These are phyloP conservation scores for Nysson spinosus DNA, from an alignment of 2,888 invertebrate species.

Conservation along the genomic window DNA sequence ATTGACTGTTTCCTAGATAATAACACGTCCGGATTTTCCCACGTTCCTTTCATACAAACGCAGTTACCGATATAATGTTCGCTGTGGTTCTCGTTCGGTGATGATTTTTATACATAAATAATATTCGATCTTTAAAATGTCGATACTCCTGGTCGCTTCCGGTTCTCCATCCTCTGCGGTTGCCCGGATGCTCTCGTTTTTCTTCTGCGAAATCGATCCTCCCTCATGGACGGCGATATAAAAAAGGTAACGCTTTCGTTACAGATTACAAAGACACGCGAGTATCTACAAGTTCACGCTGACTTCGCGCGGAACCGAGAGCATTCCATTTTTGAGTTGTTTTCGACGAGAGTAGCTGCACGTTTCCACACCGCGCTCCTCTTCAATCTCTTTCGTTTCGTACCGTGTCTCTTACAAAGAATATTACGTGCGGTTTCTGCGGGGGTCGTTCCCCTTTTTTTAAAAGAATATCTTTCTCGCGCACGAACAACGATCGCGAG, in stretches of 20 bases:
- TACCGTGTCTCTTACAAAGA: neutral
- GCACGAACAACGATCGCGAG: too few relatives aligned
- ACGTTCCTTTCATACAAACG: too few relatives aligned
- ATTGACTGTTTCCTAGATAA: constrained; percentile 60
- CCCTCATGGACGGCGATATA: constrained; percentile 60
- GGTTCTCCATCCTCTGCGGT: neutral
- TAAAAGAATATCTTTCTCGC: neutral
- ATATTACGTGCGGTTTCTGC: neutral
- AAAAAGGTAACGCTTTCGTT: constrained; percentile 52
- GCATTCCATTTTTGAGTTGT: neutral
- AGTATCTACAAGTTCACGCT: constrained; percentile 36
- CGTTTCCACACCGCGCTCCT: neutral
- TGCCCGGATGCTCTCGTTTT: too few relatives aligned
- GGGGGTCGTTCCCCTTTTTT: neutral
- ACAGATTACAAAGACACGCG: constrained; percentile 51
- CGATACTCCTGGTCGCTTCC: constrained; percentile 16
- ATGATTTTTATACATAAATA: too few relatives aligned
- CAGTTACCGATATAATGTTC: neutral
- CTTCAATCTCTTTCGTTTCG: neutral
- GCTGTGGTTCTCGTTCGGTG: neutral
- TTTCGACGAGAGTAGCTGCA: neutral
- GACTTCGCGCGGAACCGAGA: constrained; percentile 9
- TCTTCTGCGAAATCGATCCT: too few relatives aligned
- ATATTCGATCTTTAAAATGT: neutral
- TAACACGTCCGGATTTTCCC: neutral